Conservation (phyloP, 2,113 vertebrate species). For the Cyphomyrus plagiostoma region DNA sequence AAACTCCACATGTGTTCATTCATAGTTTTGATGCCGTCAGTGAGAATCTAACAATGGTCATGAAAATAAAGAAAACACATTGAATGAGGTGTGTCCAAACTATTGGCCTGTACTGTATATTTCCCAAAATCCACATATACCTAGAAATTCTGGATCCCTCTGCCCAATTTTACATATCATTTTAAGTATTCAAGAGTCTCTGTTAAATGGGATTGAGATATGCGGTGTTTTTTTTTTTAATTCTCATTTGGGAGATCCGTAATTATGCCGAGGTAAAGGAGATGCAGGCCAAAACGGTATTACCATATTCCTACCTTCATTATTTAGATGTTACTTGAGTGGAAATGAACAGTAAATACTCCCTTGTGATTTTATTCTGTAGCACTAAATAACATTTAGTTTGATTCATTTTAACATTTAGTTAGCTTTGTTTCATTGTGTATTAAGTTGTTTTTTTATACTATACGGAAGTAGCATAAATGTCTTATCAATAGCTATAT, state of each 20-base stretch:
- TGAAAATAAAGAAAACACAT: no score
- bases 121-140: neutral
- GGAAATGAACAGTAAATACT: neutral
- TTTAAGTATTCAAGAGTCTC: neutral
- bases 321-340: neutral
- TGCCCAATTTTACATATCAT: neutral
- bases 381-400: neutral
- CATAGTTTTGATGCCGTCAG: no score
- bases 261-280: neutral
- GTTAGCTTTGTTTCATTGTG: neutral
- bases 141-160: neutral
- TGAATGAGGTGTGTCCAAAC: no score
- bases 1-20: no score
- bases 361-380: neutral
- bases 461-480: neutral
- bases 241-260: neutral
- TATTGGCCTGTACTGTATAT: no score
- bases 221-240: neutral
- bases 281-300: neutral
- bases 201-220: neutral
- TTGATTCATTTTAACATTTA: no score
- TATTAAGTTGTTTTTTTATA: neutral
- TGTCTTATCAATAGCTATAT: neutral
- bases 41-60: no score
- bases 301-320: neutral